Evolutionary conservation across 2,888 invertebrate genomes (phyloP).

Genomic region (Cremastobaeus sp.): DNA sequence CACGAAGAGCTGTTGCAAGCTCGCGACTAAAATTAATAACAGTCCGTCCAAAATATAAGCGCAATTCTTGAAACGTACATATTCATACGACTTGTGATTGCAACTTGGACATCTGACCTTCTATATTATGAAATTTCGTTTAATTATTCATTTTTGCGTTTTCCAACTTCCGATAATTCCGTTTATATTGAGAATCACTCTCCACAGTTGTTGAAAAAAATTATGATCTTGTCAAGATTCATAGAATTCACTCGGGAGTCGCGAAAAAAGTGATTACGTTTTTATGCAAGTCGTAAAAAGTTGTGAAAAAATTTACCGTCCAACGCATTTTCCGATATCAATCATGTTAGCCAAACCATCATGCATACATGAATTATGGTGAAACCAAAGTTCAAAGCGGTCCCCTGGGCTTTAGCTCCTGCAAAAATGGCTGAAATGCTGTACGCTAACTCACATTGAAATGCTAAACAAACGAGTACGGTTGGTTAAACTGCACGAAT

Average conservation of each 20-base stretch:
- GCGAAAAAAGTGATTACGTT: constrained; percentile 42
- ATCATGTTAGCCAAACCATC: constrained; percentile 58
- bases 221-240: constrained; percentile 25
- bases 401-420: constrained; percentile 55
- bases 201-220: background rate
- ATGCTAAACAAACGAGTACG: constrained; percentile 60
- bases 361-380: constrained; percentile 66
- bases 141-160: constrained; percentile 5
- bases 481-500: constrained; percentile 60
- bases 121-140: constrained; percentile 29
- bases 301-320: constrained; percentile 44
- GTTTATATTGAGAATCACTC: constrained; percentile 27
- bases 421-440: constrained; percentile 58
- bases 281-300: constrained; percentile 43
- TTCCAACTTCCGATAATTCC: constrained; percentile 9
- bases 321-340: constrained; percentile 63
- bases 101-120: constrained; percentile 58
- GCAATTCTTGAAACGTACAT: constrained; percentile 63
- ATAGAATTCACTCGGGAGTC: constrained; percentile 3
- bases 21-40: constrained; percentile 70
- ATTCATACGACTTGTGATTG: constrained; percentile 56
- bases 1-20: constrained; percentile 61
- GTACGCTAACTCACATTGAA: constrained; percentile 60
- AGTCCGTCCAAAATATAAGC: constrained; percentile 54
- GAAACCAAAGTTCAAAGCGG: constrained; percentile 69